Evolutionary conservation across 2,797 vertebrate genomes (phyloP).

Genomic region (Sebastiscus tertius): DNA sequence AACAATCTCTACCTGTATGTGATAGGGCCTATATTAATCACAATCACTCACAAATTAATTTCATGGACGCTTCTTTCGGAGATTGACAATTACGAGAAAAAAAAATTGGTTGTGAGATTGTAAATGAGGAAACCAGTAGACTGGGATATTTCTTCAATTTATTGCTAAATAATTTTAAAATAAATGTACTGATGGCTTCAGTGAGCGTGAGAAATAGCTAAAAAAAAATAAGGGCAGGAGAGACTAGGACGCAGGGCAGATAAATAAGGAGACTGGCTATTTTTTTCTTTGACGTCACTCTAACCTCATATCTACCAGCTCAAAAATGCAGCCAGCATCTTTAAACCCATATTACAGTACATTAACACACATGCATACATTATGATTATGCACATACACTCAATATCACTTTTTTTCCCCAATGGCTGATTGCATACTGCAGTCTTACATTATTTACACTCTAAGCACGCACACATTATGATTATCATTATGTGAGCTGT

Average conservation of each 20-base stretch:
- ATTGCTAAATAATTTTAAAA: conserved; percentile 25
- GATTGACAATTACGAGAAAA: conserved; percentile 72
- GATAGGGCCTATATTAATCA: conserved; percentile 34
- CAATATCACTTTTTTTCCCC: neutral
- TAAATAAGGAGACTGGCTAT: neutral
- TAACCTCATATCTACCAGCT: neutral
- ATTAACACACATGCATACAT: neutral
- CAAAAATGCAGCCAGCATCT: neutral
- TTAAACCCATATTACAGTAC: neutral
- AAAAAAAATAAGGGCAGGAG: neutral
- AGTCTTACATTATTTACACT: neutral
- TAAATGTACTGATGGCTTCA: conserved; percentile 11
- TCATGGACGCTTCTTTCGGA: conserved; percentile 76
- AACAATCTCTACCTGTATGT: conserved; percentile 1
- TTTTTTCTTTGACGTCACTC: neutral
- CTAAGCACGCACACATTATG: neutral
- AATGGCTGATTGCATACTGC: neutral
- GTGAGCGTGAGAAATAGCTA: neutral
- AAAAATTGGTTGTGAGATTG: conserved; percentile 29
- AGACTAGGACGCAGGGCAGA: neutral
- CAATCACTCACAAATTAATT: conserved; percentile 72
- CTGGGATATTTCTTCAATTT: conserved; percentile 57
- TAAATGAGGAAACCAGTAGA: conserved; percentile 66
- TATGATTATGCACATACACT: neutral
- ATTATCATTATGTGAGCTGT: neutral